phyloP scores from a whole-genome alignment of 2,797 vertebrate species.

The Perdix hodgsoniae region DNA sequence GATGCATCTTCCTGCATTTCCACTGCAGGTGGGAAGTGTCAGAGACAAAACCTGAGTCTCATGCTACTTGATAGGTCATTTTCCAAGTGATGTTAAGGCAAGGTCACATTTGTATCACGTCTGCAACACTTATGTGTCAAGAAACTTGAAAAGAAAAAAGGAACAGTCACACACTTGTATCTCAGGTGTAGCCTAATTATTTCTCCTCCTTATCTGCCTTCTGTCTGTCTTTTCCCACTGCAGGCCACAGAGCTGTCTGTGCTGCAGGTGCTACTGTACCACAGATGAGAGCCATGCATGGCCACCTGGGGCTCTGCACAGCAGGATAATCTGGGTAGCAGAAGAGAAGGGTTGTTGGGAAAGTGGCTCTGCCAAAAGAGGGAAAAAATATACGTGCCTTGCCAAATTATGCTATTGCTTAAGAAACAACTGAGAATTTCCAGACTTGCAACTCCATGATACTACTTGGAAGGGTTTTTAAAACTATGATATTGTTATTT shows the following conservation, averaged over 20 bases:
- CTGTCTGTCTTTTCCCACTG: not conserved
- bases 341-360: not conserved
- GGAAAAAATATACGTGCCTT: not conserved
- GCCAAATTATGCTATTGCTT: slow-evolving; percentile 35
- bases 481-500: not conserved
- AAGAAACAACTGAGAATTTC: slow-evolving; percentile 20
- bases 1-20: not conserved
- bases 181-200: not conserved
- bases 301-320: accelerated
- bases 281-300: accelerated
- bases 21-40: not conserved
- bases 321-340: not conserved
- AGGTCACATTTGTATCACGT: not conserved
- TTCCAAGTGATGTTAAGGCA: not conserved
- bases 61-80: not conserved
- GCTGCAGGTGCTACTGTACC: not conserved
- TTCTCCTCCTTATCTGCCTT: not conserved
- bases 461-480: not conserved
- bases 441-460: not conserved
- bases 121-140: not conserved
- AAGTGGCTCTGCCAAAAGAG: not conserved
- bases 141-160: not conserved
- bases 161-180: accelerated
- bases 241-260: not conserved
- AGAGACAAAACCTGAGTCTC: not conserved